Conservation (phyloP, 2,888 invertebrate species). For the Drosophila nigricruria region DNA sequence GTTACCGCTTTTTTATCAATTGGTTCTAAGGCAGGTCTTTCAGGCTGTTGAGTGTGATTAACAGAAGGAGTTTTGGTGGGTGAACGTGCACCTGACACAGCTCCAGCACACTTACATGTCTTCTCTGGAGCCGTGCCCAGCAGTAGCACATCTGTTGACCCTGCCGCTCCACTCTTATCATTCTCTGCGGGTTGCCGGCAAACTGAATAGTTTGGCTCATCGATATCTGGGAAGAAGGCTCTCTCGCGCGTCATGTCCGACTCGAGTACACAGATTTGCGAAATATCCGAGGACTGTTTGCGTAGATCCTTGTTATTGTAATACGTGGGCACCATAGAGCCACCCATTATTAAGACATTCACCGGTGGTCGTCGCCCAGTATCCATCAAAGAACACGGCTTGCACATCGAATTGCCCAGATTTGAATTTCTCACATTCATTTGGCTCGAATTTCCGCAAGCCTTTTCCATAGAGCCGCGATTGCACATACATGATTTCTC, state of each 20-base stretch:
- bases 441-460: not conserved
- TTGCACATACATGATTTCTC: not conserved
- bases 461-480: not conserved
- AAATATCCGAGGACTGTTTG: slow-evolving; percentile 4
- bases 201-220: slow-evolving; percentile 45
- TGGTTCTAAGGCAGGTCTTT: too few species aligned
- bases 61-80: not conserved
- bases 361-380: slow-evolving; percentile 6
- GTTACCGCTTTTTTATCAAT: slow-evolving; percentile 24
- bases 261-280: slow-evolving; percentile 56
- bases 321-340: slow-evolving; percentile 39
- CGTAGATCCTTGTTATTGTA: slow-evolving; percentile 6
- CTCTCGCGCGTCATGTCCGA: slow-evolving; percentile 53
- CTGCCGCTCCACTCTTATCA: not conserved
- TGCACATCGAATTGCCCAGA: not conserved
- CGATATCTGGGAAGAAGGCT: slow-evolving; percentile 42
- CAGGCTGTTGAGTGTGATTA: too few species aligned
- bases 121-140: slow-evolving; percentile 9
- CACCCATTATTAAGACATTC: slow-evolving; percentile 43
- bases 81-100: not conserved
- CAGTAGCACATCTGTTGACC: slow-evolving; percentile 43
- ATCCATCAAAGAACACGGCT: not conserved
- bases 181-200: slow-evolving; percentile 30
- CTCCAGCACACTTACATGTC: not conserved
- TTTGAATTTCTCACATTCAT: not conserved